A percentile compares a stretch with the other conserved stretches of the same genome.
Conservation (phyloP, 2,113 vertebrate genomes). For the Condylura cristata region DNA sequence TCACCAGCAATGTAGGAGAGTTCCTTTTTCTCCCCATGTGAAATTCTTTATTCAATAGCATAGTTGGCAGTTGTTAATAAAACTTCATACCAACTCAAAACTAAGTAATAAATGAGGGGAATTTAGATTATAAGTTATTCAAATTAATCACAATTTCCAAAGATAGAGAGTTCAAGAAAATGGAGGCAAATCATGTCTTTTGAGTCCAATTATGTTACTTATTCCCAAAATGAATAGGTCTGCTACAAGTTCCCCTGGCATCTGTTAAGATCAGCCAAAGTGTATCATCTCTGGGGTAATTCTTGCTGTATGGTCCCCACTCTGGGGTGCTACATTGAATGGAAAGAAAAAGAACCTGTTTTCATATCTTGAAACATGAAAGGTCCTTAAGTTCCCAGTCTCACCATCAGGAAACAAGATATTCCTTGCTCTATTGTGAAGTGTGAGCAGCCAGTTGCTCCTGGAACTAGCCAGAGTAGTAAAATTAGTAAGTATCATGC, state of each 20-base stretch:
- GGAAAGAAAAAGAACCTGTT: not conserved
- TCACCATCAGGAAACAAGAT: not conserved
- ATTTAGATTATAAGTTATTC: not conserved
- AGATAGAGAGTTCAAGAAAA: not conserved
- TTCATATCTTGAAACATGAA: conserved; percentile 1
- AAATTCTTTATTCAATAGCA: not conserved
- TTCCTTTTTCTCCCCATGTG: no score
- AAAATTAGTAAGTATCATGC: not conserved
- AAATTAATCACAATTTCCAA: not conserved
- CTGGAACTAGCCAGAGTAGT: not conserved
- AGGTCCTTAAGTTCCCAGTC: not conserved
- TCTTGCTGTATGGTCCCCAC: not conserved
- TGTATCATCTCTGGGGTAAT: rapidly evolving
- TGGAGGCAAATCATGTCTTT: not conserved
- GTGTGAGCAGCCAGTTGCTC: not conserved
- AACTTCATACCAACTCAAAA: not conserved
- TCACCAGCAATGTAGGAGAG: no score
- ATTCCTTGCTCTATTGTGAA: not conserved
- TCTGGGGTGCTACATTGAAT: not conserved
- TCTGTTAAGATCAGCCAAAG: not conserved
- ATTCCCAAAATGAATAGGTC: not conserved
- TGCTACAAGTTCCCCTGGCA: rapidly evolving
- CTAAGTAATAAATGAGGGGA: not conserved
- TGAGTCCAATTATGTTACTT: not conserved
- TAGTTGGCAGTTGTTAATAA: not conserved